Conservation (phyloP, 2,113 vertebrate species). For the Oreochromis niloticus region DNA sequence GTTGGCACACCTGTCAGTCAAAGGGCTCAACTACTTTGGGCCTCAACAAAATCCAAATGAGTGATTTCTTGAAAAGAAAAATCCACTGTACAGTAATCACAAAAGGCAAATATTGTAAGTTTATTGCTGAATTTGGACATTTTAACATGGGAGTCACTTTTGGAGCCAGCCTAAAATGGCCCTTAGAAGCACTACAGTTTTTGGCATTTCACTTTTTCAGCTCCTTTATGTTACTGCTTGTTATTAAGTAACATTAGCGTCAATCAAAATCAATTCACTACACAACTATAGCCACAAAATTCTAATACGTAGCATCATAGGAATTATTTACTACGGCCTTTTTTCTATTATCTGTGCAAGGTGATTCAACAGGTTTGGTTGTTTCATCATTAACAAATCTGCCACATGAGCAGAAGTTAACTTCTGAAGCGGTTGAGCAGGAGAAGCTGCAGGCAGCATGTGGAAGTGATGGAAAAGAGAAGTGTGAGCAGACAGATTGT, state of each 20-base stretch:
- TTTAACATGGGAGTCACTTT: background rate
- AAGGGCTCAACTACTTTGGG: background rate
- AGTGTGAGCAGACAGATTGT: background rate
- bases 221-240: background rate
- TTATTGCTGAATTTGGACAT: background rate
- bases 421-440: background rate
- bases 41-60: background rate
- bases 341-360: background rate
- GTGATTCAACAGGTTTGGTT: background rate
- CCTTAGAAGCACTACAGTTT: background rate
- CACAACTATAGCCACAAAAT: background rate
- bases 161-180: background rate
- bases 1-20: background rate
- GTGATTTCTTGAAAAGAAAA: fast-evolving
- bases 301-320: background rate
- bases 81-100: background rate
- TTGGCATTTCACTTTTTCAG: background rate
- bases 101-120: background rate
- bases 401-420: background rate
- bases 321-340: background rate
- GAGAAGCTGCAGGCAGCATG: background rate
- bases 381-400: background rate
- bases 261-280: background rate
- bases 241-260: background rate
- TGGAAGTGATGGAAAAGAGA: background rate